Evolutionary conservation across 2,888 invertebrate genomes (phyloP).

Genomic region (Panzeria rudis): DNA sequence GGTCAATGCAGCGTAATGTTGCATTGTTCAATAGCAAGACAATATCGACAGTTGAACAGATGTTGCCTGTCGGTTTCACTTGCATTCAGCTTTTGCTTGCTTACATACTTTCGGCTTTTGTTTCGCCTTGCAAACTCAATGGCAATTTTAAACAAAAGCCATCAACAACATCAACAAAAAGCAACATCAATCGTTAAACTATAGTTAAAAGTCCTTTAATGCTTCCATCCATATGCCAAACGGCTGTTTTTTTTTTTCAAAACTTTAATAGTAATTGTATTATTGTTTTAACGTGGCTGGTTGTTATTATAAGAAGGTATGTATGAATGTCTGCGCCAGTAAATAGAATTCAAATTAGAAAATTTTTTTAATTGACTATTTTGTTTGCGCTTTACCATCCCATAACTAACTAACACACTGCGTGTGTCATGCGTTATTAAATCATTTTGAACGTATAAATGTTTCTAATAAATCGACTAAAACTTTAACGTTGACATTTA

Average conservation of each 20-base stretch:
- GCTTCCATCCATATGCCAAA: neutral
- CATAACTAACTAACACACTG: conserved; percentile 13
- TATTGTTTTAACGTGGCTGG: neutral
- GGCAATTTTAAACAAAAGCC: conserved; percentile 48
- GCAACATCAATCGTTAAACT: conserved; percentile 29
- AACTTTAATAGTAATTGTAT: conserved; percentile 29
- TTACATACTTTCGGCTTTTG: conserved; percentile 38
- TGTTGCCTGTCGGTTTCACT: conserved; percentile 57
- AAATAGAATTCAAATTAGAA: conserved; percentile 68
- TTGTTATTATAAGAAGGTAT: neutral
- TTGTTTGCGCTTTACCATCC: conserved; percentile 20
- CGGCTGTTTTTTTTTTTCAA: conserved; percentile 9
- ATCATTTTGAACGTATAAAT: conserved; percentile 35
- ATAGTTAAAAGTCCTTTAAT: conserved; percentile 21
- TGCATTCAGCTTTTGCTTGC: conserved; percentile 4
- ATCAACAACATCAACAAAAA: conserved; percentile 27
- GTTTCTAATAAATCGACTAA: conserved; percentile 51
- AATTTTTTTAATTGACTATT: conserved; percentile 51
- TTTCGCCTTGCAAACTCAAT: conserved; percentile 33
- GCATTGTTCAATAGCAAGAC: conserved; percentile 65
- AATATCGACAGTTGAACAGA: conserved; percentile 71
- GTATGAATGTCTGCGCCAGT: conserved; percentile 38
- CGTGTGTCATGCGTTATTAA: conserved; percentile 45
- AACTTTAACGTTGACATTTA: conserved; percentile 41
- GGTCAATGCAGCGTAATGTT: conserved; percentile 71